These are phyloP conservation scores for Eulemur albifrons DNA, from an alignment of 2,797 vertebrate genomes.

Conservation along the genomic window DNA sequence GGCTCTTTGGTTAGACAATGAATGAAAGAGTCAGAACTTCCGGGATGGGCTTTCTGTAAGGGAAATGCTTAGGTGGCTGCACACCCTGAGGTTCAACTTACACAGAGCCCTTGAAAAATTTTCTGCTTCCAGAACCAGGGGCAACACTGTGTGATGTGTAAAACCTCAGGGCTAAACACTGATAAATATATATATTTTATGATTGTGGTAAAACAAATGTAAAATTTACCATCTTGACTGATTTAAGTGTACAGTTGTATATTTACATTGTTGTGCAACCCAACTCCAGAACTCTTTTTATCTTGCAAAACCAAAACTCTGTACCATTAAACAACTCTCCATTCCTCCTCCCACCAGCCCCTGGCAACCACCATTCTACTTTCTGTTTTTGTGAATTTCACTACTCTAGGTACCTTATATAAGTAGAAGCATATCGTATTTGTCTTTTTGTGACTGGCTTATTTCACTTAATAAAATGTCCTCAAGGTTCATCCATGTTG, in stretches of 20 bases:
- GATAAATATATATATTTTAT: neutral
- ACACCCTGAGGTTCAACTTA: neutral
- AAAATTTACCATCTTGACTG: neutral
- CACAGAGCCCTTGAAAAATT: neutral
- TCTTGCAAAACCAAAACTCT: neutral
- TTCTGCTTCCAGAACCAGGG: neutral
- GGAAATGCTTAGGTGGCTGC: neutral
- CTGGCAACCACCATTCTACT: neutral
- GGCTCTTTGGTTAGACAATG: constrained; percentile 50
- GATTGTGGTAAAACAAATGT: neutral
- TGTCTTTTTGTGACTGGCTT: neutral
- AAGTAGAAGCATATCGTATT: neutral
- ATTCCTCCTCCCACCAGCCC: neutral
- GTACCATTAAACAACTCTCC: neutral
- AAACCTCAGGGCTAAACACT: neutral
- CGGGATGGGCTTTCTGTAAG: neutral
- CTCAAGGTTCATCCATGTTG: neutral
- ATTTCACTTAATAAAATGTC: neutral
- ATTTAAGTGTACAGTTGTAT: neutral
- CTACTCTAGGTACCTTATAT: neutral
- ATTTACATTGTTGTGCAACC: neutral
- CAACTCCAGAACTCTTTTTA: neutral
- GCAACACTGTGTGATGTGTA: too few relatives aligned
- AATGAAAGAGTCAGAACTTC: constrained; percentile 52
- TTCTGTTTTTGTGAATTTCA: neutral